Conservation (phyloP, 2,888 invertebrate genomes). For the Hoplodrina blanda region DNA sequence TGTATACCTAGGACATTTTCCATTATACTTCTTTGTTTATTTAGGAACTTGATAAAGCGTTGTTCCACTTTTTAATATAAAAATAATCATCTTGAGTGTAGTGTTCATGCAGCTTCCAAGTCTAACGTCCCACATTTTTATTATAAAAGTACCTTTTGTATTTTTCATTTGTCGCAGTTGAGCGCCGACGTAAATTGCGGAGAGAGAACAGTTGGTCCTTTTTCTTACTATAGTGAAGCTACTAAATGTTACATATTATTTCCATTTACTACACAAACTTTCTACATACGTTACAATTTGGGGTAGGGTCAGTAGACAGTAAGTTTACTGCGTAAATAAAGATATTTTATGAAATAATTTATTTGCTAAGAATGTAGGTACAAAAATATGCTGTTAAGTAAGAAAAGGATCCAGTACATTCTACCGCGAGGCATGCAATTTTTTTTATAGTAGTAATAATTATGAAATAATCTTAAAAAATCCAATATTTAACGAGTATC, state of each 20-base stretch:
- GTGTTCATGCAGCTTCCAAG: not conserved
- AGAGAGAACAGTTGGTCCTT: not conserved
- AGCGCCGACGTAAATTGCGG: conserved; percentile 1
- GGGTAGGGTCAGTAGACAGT: not conserved
- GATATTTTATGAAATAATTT: too few relatives aligned
- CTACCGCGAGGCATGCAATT: too few relatives aligned
- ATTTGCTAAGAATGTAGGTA: too few relatives aligned
- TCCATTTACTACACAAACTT: conserved; percentile 24
- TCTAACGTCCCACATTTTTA: not conserved
- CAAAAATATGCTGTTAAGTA: too few relatives aligned
- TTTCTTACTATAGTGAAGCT: not conserved
- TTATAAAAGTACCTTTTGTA: not conserved
- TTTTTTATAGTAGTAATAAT: too few relatives aligned
- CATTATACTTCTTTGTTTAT: conserved; percentile 21
- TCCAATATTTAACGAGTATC: too few relatives aligned
- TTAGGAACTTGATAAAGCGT: not conserved
- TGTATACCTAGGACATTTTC: conserved; percentile 12
- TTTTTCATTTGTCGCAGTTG: conserved; percentile 16
- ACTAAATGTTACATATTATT: not conserved
- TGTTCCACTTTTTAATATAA: not conserved
- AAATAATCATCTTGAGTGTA: not conserved
- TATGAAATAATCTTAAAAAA: too few relatives aligned
- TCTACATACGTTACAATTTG: not conserved
- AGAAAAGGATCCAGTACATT: too few relatives aligned
- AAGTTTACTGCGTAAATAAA: not conserved